These are phyloP conservation scores for Chrosomus eos DNA, from an alignment of 2,797 vertebrate genomes.

Conservation along the genomic window DNA sequence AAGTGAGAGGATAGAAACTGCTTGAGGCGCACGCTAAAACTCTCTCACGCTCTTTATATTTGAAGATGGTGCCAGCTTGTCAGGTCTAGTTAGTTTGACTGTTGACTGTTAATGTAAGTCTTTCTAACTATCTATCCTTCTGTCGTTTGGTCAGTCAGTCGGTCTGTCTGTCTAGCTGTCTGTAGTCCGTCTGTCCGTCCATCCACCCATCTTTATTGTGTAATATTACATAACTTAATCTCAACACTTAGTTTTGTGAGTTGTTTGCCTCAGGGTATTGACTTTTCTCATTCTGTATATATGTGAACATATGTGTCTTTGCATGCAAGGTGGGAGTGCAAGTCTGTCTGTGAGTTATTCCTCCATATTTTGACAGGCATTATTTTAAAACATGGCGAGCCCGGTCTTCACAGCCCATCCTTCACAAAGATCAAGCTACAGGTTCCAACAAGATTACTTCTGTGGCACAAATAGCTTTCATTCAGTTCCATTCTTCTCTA, in stretches of 20 bases:
- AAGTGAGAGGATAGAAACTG: not conserved
- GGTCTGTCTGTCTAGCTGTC: not conserved
- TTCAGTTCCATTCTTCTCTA: slow-evolving; percentile 5
- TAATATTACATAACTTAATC: slow-evolving; percentile 24
- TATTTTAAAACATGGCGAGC: slow-evolving; percentile 21
- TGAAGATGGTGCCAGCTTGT: not conserved
- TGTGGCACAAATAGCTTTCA: slow-evolving; percentile 26
- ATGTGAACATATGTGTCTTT: slow-evolving; percentile 29
- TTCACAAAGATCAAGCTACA: slow-evolving; percentile 25
- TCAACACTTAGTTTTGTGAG: not conserved
- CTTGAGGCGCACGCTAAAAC: slow-evolving; percentile 10
- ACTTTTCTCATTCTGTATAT: slow-evolving; percentile 18
- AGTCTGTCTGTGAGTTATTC: not conserved
- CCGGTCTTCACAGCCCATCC: slow-evolving; percentile 27
- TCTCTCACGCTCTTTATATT: not conserved
- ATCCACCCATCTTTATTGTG: not conserved
- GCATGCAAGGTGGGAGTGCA: not conserved
- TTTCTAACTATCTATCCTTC: not conserved
- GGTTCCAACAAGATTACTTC: slow-evolving; percentile 33
- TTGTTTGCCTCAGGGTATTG: slow-evolving; percentile 14
- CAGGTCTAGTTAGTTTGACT: not conserved
- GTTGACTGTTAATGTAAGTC: not conserved
- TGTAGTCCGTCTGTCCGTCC: not conserved
- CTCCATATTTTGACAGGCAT: slow-evolving; percentile 19
- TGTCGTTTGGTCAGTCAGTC: not conserved